phyloP scores from a whole-genome alignment of 2,888 invertebrate genomes.

The Lepidocyrtoides sp. region DNA sequence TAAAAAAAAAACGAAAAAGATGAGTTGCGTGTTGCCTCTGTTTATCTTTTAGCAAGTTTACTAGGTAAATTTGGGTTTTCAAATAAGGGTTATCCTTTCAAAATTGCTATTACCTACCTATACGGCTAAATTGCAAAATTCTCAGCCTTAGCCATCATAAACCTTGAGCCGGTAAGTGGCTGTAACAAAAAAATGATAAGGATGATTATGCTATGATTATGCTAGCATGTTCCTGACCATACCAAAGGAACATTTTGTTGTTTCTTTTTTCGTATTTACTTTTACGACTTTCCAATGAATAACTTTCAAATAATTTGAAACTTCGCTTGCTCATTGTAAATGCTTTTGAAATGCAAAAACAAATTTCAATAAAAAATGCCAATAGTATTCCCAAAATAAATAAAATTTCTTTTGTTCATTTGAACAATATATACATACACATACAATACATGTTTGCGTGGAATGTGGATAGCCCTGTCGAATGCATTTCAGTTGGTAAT shows the following conservation, averaged over 20 bases:
- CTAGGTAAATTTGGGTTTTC: too few relatives aligned
- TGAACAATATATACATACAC: too few relatives aligned
- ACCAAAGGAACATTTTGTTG: slow-evolving; percentile 29
- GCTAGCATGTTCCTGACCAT: slow-evolving; percentile 22
- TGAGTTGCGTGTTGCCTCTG: not conserved
- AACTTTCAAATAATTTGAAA: not conserved
- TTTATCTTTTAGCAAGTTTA: too few relatives aligned
- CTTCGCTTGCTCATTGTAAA: not conserved
- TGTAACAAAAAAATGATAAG: not conserved
- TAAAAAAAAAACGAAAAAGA: not conserved
- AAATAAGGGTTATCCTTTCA: too few relatives aligned
- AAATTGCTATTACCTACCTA: too few relatives aligned
- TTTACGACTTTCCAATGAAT: slow-evolving; percentile 23
- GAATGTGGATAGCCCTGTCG: too few relatives aligned
- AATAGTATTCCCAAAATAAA: not conserved
- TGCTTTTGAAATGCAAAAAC: not conserved
- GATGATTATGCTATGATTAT: not conserved
- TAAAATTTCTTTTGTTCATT: too few relatives aligned
- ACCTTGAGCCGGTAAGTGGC: not conserved
- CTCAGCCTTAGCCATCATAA: not conserved
- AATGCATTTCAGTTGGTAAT: too few relatives aligned
- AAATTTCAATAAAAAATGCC: not conserved
- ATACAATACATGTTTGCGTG: too few relatives aligned
- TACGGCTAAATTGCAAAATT: not conserved
- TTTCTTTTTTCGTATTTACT: not conserved